Evolutionary conservation across 2,888 invertebrate genomes (phyloP).

Genomic region (Zaprionus lineosus): DNA sequence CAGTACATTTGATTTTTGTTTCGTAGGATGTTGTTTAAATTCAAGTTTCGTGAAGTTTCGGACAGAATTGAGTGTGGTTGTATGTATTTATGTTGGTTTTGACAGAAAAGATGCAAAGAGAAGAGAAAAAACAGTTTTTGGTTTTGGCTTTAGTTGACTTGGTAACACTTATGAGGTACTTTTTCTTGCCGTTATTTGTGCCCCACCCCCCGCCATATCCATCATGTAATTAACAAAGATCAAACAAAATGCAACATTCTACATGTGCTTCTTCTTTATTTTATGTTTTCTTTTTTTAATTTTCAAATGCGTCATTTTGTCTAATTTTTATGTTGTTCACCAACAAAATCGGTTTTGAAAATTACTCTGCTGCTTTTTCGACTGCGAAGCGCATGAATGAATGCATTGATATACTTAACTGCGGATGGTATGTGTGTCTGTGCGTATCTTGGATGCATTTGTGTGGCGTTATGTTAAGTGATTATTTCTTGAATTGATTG

Average conservation of each 20-base stretch:
- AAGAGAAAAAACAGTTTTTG: constrained; percentile 65
- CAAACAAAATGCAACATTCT: constrained; percentile 33
- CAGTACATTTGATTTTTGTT: constrained; percentile 20
- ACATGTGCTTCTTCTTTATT: constrained; percentile 21
- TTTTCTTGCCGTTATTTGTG: constrained; percentile 1
- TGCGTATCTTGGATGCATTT: not conserved
- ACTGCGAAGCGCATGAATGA: constrained; percentile 27
- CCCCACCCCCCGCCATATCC: not conserved
- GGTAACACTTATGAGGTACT: constrained; percentile 59
- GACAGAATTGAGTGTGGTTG: constrained; percentile 9
- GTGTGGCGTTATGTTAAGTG: no score
- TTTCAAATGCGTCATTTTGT: no score
- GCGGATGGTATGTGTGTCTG: not conserved
- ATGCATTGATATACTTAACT: not conserved
- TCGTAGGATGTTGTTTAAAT: constrained; percentile 17
- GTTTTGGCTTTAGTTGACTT: constrained; percentile 66
- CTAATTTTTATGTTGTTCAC: not conserved
- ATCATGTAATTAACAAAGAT: constrained; percentile 11
- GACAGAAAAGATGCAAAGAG: constrained; percentile 68
- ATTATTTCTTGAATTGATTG: no score
- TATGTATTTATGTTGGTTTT: constrained; percentile 30
- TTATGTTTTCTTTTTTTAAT: not conserved
- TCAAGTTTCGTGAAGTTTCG: constrained; percentile 30
- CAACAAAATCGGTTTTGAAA: constrained; percentile 9
- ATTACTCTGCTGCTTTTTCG: constrained; percentile 35